Percentiles rank a stretch among this genome's conserved stretches.
Conservation (phyloP, 2,797 vertebrate species). For the Esox masquinongy region DNA sequence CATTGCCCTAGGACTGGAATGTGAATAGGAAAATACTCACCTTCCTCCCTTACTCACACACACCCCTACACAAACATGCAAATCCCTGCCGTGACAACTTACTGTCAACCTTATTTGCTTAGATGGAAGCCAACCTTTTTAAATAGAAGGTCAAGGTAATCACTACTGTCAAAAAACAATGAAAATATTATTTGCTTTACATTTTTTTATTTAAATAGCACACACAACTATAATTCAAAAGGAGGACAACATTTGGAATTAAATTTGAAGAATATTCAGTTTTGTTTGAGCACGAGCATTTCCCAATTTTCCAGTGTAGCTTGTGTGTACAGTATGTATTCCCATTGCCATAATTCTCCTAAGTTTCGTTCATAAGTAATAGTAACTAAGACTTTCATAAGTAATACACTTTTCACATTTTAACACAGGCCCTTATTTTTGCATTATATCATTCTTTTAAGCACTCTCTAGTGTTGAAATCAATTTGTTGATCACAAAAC, state of each 20-base stretch:
- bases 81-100: background rate
- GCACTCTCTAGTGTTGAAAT: background rate
- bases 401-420: background rate
- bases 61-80: background rate
- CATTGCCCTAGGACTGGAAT: background rate
- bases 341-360: no score
- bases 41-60: background rate
- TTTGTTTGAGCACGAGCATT: background rate
- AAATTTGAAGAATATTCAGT: background rate
- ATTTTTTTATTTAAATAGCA: background rate
- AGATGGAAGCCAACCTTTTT: background rate
- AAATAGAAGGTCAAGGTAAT: background rate
- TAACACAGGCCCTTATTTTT: background rate
- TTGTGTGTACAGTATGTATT: background rate
- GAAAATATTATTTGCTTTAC: background rate
- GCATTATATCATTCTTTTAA: background rate
- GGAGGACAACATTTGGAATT: background rate
- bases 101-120: background rate
- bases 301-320: background rate
- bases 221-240: background rate
- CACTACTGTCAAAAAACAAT: background rate
- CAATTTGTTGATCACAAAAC: background rate
- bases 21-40: background rate
- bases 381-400: no score
- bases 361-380: no score